These are phyloP conservation scores for Procambarus clarkii DNA, from an alignment of 1,140 invertebrate species.

Conservation along the genomic window DNA sequence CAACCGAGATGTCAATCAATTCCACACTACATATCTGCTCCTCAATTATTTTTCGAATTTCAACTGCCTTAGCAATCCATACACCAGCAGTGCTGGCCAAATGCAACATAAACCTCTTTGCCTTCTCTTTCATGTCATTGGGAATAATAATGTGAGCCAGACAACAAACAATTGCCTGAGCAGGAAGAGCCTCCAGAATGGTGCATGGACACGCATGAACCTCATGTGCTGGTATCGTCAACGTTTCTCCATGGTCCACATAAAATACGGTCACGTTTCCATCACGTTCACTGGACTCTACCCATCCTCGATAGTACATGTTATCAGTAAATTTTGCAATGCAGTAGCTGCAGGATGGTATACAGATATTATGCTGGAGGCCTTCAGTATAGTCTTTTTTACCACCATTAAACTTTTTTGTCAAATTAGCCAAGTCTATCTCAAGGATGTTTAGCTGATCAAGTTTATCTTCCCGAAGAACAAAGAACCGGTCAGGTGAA, in stretches of 20 bases:
- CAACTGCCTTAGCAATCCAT: constrained; percentile 7
- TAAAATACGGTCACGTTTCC: too few species aligned
- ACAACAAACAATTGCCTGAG: constrained; percentile 6
- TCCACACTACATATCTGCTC: background rate
- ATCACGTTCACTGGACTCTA: too few species aligned
- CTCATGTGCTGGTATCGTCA: too few species aligned
- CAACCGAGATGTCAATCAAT: background rate
- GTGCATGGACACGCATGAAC: background rate
- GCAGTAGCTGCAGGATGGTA: background rate
- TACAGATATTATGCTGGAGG: background rate
- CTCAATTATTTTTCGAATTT: too few species aligned
- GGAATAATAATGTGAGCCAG: constrained; percentile 20
- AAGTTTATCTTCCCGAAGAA: constrained; percentile 35
- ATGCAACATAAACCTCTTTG: background rate
- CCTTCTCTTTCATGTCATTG: background rate
- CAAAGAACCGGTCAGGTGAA: constrained; percentile 33
- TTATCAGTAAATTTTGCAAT: background rate
- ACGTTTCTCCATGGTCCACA: too few species aligned
- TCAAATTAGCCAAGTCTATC: background rate
- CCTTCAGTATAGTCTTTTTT: background rate
- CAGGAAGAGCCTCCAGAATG: background rate
- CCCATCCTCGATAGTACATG: background rate
- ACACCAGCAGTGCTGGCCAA: background rate
- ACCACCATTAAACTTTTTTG: background rate
- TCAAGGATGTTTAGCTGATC: constrained; percentile 2